These are phyloP conservation scores for Natrix natrix DNA, from an alignment of 2,797 vertebrate genomes.

Conservation along the genomic window DNA sequence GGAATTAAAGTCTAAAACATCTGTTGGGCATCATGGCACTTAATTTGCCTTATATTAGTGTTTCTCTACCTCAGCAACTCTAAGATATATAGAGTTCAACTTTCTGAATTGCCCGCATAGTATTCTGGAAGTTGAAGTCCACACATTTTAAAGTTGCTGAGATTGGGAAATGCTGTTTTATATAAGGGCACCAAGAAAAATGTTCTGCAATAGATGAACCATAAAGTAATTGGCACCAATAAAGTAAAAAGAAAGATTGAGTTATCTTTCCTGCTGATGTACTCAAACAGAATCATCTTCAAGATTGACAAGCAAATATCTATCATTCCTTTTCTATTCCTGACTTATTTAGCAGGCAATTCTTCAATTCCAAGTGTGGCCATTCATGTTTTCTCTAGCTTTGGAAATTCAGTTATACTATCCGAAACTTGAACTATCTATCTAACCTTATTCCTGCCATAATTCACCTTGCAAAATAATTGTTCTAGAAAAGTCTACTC, in stretches of 20 bases:
- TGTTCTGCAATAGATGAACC: not conserved
- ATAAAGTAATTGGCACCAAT: not conserved
- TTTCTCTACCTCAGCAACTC: not conserved
- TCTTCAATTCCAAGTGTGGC: slow-evolving; percentile 31
- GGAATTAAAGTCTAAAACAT: not conserved
- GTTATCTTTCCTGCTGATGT: not conserved
- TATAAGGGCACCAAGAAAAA: not conserved
- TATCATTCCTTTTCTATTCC: slow-evolving; percentile 13
- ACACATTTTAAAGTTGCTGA: not conserved
- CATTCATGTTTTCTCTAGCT: slow-evolving; percentile 7
- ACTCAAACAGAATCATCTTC: not conserved
- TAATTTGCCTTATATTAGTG: not conserved
- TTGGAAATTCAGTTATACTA: not conserved
- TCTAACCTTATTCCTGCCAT: not conserved
- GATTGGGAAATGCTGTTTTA: not conserved
- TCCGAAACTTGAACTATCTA: not conserved
- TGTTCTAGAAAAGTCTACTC: not conserved
- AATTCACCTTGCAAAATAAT: not conserved
- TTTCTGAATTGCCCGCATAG: not conserved
- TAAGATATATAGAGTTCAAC: not conserved
- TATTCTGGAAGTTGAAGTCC: not conserved
- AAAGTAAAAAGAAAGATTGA: too few species aligned
- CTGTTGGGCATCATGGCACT: not conserved
- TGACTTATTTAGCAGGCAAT: not conserved
- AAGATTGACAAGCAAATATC: not conserved